These are phyloP conservation scores for Halocynthia roretzi DNA, from an alignment of 23 tunicate species.

Conservation along the genomic window DNA sequence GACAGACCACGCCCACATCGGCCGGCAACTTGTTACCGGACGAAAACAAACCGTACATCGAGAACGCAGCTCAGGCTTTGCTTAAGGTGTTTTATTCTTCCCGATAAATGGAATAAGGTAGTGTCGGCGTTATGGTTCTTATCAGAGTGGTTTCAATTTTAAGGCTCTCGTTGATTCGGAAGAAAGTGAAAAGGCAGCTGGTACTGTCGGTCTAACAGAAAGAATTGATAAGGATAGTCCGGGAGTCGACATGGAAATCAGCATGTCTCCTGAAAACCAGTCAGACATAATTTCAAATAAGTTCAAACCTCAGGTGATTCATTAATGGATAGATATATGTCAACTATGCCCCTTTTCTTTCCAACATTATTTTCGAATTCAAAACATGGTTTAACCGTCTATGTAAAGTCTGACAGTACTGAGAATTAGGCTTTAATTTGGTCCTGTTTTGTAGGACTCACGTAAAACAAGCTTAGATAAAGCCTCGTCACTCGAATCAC, in stretches of 20 bases:
- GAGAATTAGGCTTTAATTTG: too few species aligned
- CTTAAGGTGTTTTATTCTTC: conserved; percentile 3
- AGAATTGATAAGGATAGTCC: neutral
- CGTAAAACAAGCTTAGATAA: neutral
- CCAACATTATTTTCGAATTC: too few species aligned
- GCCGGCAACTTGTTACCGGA: neutral
- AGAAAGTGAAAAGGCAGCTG: neutral
- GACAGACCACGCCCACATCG: neutral
- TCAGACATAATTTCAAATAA: neutral
- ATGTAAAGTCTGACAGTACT: too few species aligned
- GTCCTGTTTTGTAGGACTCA: too few species aligned
- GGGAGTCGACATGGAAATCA: conserved; percentile 26
- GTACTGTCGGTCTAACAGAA: neutral
- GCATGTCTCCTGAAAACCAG: conserved; percentile 5
- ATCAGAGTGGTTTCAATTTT: too few species aligned
- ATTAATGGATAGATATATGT: too few species aligned
- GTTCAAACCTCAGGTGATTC: too few species aligned
- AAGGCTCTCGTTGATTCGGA: neutral
- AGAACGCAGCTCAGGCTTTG: conserved; percentile 11
- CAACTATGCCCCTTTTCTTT: too few species aligned
- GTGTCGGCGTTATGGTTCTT: neutral
- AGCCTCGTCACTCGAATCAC: conserved; percentile 14
- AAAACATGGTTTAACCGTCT: too few species aligned
- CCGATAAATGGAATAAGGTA: neutral
- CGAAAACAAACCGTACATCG: conserved; percentile 2